Evolutionary conservation across 2,113 vertebrate species (phyloP).

Genomic region (Heteronetta atricapilla): DNA sequence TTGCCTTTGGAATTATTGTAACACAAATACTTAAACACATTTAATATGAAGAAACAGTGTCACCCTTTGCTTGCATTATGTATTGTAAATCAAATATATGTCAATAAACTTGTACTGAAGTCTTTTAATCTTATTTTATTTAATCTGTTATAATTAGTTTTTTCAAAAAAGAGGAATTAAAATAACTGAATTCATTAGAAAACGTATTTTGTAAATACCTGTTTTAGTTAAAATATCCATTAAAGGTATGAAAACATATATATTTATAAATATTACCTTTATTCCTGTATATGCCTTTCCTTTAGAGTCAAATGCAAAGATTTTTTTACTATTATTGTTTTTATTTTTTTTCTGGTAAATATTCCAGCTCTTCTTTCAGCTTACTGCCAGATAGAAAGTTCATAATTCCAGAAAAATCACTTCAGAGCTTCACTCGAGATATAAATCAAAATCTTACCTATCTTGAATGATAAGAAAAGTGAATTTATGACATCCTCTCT

Average conservation of each 20-base stretch:
- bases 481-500: background rate
- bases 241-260: background rate
- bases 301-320: background rate
- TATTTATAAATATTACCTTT: background rate
- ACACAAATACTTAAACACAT: background rate
- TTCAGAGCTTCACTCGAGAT: background rate
- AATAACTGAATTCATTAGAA: background rate
- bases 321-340: background rate
- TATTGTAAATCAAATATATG: background rate
- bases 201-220: background rate
- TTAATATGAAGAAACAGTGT: background rate
- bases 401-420: background rate
- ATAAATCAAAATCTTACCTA: background rate
- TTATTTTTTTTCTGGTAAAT: background rate
- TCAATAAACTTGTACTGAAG: background rate
- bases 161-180: background rate
- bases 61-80: background rate
- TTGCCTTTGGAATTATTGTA: constrained; percentile 31
- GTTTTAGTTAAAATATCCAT: background rate
- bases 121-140: background rate
- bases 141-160: background rate
- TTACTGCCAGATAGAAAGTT: background rate
- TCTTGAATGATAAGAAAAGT: background rate
- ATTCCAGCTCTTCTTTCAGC: background rate
- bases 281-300: background rate